Percentiles rank a stretch among this genome's conserved stretches.
Conservation (phyloP, 1,140 invertebrate genomes). For the Augochlora pura region DNA sequence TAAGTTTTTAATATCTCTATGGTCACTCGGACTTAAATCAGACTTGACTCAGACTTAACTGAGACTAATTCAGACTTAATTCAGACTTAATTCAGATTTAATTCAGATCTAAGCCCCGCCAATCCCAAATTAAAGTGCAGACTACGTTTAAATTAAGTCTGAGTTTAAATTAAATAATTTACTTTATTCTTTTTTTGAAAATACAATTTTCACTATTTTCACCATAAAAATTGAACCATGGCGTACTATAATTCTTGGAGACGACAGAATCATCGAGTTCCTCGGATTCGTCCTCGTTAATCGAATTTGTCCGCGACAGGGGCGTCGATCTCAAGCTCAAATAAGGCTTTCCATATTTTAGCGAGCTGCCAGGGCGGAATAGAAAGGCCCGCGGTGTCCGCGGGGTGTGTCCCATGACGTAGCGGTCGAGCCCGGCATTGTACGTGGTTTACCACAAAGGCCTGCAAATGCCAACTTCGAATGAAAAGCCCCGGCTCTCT, state of each 20-base stretch:
- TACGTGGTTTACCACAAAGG: slow-evolving; percentile 77
- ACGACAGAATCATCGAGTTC: neutral
- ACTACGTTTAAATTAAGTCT: too few relatives aligned
- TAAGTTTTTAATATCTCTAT: too few relatives aligned
- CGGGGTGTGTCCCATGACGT: slow-evolving; percentile 40
- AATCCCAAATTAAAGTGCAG: too few relatives aligned
- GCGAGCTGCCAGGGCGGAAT: slow-evolving; percentile 15
- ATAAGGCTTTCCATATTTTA: slow-evolving; percentile 69
- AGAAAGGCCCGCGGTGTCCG: slow-evolving; percentile 19
- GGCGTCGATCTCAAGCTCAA: slow-evolving; percentile 52
- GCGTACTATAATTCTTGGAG: neutral
- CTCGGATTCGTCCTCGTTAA: slow-evolving; percentile 36
- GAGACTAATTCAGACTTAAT: too few relatives aligned
- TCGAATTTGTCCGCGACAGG: slow-evolving; percentile 24
- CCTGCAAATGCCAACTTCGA: slow-evolving; percentile 75
- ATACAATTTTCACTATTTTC: too few relatives aligned
- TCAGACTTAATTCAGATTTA: too few relatives aligned
- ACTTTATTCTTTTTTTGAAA: too few relatives aligned
- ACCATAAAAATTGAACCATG: too few relatives aligned
- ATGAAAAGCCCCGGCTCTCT: slow-evolving; percentile 70
- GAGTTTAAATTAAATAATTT: too few relatives aligned
- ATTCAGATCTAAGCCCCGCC: too few relatives aligned
- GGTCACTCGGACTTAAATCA: too few relatives aligned
- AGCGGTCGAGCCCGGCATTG: slow-evolving; percentile 62
- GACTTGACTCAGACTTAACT: too few relatives aligned